phyloP scores from a whole-genome alignment of 2,888 invertebrate genomes.

The Drosophila acutilabella region DNA sequence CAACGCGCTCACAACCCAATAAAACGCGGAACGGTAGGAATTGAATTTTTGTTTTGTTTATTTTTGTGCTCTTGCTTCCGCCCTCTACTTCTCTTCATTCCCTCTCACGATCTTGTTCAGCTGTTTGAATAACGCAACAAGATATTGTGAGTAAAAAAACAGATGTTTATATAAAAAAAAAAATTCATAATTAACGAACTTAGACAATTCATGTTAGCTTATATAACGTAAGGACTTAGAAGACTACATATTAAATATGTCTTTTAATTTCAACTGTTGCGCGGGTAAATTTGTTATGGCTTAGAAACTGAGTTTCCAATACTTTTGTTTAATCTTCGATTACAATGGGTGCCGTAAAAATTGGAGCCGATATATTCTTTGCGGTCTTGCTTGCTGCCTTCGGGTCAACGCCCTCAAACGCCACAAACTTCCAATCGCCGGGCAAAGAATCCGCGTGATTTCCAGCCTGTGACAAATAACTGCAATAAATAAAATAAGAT shows the following conservation, averaged over 20 bases:
- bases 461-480: slow-evolving; percentile 46
- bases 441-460: slow-evolving; percentile 41
- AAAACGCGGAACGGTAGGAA: slow-evolving; percentile 19
- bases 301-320: slow-evolving; percentile 11
- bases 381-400: slow-evolving; percentile 10
- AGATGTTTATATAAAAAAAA: slow-evolving; percentile 9
- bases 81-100: neutral
- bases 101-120: neutral
- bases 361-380: slow-evolving; percentile 13
- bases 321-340: slow-evolving; percentile 65
- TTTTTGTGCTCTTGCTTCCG: slow-evolving; percentile 14
- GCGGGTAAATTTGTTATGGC: slow-evolving; percentile 28
- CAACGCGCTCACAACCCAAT: slow-evolving; percentile 10
- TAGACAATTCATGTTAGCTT: slow-evolving; percentile 19
- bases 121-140: neutral
- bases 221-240: slow-evolving; percentile 25
- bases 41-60: slow-evolving; percentile 27
- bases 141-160: slow-evolving; percentile 3
- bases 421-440: slow-evolving; percentile 67
- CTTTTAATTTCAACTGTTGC: slow-evolving; percentile 27
- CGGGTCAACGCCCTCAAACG: slow-evolving; percentile 12
- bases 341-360: slow-evolving; percentile 55
- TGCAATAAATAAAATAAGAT: slow-evolving; percentile 23
- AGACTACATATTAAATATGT: slow-evolving; percentile 66
- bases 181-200: slow-evolving; percentile 21